Evolutionary conservation across 2,888 invertebrate species (phyloP), one percentile per base, ranked within the genome.

Genomic region (Caenorhabditis parvicauda): DNA sequence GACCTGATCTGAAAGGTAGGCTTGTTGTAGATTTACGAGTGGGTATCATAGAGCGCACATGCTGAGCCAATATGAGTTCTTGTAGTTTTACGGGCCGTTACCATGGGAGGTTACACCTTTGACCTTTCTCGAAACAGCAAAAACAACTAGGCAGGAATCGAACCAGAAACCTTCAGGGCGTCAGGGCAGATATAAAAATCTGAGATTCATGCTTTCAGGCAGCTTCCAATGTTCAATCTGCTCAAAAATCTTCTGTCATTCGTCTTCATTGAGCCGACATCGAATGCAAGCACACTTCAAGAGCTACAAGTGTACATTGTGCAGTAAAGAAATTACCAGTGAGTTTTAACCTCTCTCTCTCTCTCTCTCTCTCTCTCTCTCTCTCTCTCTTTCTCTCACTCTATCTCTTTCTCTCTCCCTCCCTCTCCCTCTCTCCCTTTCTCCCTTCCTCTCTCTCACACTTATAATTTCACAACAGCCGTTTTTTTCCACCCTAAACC

Each of bases 231-330:
- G 76, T 55, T 67, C 70, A 12, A 62, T 76, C 28, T 76, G 76
- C 54, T 53, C 65, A 29, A 76, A 76, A 58, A 65, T 75, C 24
- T 76, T 76, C 69, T 76, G 76, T 44, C 76, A 76, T 53, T 75
- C 75, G 38, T 75, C 75, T 3, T 72, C 72, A 12, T 64, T 76
- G 5, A 72, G 72, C 14, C 67, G 76, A 3, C 76, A 76, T 46
- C 68, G 76, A n/a, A 75, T 75, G 76, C 76, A 76, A 47, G 72
- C 75, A 6, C 76, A 76, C 44, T 76, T 76, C 67, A 73, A 72
- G 56, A 69, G 67, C 54, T 76, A 76, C 64, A 69, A 72, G 42
- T 76, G 76, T 54, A 76, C 76, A 3, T 43, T 76, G 28, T 76
- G 76, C 54, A 58, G 67, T 17, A 74, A 74, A 54, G 75, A 75